A percentile compares a stretch with the other conserved stretches of the same genome.
Evolutionary conservation across 2,888 invertebrate species (phyloP).

Genomic region (Dione vanillae): DNA sequence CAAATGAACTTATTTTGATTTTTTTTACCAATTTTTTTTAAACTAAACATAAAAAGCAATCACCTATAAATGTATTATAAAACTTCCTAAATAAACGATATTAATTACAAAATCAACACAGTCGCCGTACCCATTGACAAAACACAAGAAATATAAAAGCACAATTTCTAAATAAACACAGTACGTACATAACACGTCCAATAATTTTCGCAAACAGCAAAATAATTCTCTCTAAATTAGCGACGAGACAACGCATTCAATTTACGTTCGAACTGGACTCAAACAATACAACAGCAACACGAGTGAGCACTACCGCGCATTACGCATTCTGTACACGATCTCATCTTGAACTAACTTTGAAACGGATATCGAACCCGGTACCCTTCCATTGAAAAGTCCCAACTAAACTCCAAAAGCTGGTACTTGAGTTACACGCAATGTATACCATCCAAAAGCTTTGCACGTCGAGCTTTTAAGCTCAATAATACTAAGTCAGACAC

Average conservation of each 20-base stretch:
- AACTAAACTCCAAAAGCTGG: constrained; percentile 10
- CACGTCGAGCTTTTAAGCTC: constrained; percentile 51
- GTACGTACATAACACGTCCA: constrained; percentile 37
- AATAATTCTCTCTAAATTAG: constrained; percentile 48
- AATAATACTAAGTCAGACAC: constrained; percentile 70
- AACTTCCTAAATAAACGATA: too few species aligned
- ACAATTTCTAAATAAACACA: constrained; percentile 37
- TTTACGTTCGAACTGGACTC: constrained; percentile 47
- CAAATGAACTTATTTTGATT: too few species aligned
- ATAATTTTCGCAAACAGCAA: constrained; percentile 46
- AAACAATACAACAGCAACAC: constrained; percentile 60
- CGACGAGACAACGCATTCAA: constrained; percentile 45
- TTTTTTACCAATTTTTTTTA: too few species aligned
- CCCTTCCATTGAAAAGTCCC: constrained; percentile 44
- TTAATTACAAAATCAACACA: neutral
- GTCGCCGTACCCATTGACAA: neutral
- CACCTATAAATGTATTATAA: too few species aligned
- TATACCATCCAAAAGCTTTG: constrained; percentile 52
- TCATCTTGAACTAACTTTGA: constrained; percentile 54
- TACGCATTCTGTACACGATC: constrained; percentile 78
- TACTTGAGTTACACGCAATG: constrained; percentile 52
- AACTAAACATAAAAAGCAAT: too few species aligned
- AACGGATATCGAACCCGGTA: constrained; percentile 20
- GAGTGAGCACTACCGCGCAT: constrained; percentile 79
- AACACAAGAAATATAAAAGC: constrained; percentile 22